phyloP scores from a whole-genome alignment of 2,797 vertebrate species.

The Prionace glauca region DNA sequence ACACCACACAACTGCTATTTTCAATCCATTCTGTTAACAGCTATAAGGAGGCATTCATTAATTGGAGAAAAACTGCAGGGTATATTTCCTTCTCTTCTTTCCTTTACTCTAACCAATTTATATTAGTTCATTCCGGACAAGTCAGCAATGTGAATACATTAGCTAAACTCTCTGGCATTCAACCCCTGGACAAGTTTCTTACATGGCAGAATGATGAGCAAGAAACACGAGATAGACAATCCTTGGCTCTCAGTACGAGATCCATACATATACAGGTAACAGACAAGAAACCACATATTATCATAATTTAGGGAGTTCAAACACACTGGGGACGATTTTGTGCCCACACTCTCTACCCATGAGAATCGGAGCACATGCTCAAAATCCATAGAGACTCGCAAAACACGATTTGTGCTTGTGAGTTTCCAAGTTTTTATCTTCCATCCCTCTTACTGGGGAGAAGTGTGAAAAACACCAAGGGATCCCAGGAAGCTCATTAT shows the following conservation, averaged over 20 bases:
- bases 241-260: not conserved
- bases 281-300: not conserved
- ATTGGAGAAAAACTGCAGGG: not conserved
- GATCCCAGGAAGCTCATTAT: too few species aligned
- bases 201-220: not conserved
- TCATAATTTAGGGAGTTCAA: not conserved
- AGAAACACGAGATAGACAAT: not conserved
- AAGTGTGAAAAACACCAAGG: too few species aligned
- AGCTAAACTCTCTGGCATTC: not conserved
- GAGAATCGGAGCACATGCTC: too few species aligned
- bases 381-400: too few species aligned
- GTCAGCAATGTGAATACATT: not conserved
- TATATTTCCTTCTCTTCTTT: not conserved
- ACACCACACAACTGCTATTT: not conserved
- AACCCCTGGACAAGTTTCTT: not conserved
- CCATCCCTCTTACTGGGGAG: too few species aligned
- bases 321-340: too few species aligned
- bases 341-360: too few species aligned
- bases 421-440: too few species aligned
- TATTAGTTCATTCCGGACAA: not conserved
- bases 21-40: not conserved
- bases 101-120: not conserved
- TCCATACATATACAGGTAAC: not conserved
- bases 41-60: not conserved
- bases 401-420: too few species aligned